These are phyloP conservation scores for Hepsetus odoe DNA, from an alignment of 2,113 vertebrate genomes.

Conservation along the genomic window DNA sequence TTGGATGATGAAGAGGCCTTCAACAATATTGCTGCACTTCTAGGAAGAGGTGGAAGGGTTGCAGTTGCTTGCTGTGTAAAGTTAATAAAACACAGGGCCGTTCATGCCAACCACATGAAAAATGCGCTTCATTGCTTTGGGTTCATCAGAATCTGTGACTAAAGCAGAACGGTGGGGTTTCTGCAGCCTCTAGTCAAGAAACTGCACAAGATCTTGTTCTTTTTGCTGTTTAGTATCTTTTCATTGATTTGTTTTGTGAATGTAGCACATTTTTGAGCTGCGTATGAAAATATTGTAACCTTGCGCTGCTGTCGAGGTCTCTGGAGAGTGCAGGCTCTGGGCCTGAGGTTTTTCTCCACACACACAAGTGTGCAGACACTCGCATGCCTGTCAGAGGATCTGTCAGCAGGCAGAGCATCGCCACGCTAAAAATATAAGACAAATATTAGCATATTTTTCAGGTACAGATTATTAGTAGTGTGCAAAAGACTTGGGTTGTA, in stretches of 20 bases:
- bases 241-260: not conserved
- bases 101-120: not conserved
- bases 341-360: not conserved
- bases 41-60: not conserved
- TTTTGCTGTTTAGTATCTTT: not conserved
- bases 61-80: not conserved
- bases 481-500: too few relatives aligned
- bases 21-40: not conserved
- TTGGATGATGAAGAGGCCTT: conserved; percentile 9
- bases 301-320: not conserved
- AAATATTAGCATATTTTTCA: not conserved
- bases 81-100: not conserved
- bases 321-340: not conserved
- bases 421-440: not conserved
- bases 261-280: not conserved
- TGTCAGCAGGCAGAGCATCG: not conserved
- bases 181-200: not conserved
- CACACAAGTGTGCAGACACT: not conserved
- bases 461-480: too few relatives aligned
- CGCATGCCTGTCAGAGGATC: not conserved
- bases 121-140: not conserved
- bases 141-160: not conserved
- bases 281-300: not conserved
- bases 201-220: not conserved
- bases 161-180: not conserved